Evolutionary conservation across 2,888 invertebrate species (phyloP), one percentile per base, ranked within the genome.

Genomic region (Metacarcinus magister): DNA sequence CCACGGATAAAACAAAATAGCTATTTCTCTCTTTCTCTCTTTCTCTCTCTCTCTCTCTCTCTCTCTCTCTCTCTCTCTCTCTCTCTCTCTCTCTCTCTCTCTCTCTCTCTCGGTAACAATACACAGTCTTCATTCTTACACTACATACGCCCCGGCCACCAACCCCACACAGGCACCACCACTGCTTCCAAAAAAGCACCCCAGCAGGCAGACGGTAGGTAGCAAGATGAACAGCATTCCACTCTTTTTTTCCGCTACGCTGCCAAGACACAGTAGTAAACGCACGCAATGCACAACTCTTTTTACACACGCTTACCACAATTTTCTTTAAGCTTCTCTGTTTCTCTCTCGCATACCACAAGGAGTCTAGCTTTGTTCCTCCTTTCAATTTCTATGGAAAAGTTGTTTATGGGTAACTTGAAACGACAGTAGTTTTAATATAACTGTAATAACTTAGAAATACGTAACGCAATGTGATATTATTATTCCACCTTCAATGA

Each of bases 41-140:
- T 10, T 82, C 82, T 13, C 82, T 82, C 82, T 82, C 82, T 82
- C 82, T 82, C 82, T 82, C 91, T 46, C 91, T 46, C 91, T 54
- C 91, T 91, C 91, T 91, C 91, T 91, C 91, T 91, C 91, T 91
- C 91, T 91, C 91, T 91, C 91, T 91, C 91, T 91, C 91, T 91
- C 91, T 82, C 82, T 82, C 82, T 82, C 82, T 28, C 87, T 87
- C 87, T 82, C 82, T 82, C 8, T 82, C 82, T 82, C 82, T 82
- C 8, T 7, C 82, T 82, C 82, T 82, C 82, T 67, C 67, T 39
- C 39, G 54, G 8, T 13, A 54, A 54, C 19, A 10, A 48, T 2
- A 54, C 54, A 54, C 13, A 54, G 19, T 19, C 10, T 19, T 19
- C 13, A 54, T 54, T 0, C 54, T 54, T 19, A 54, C 54, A 75